A percentile compares a stretch with the other conserved stretches of the same genome.
Evolutionary conservation across 2,888 invertebrate genomes (phyloP).

Genomic region (Tetragnatha montana): DNA sequence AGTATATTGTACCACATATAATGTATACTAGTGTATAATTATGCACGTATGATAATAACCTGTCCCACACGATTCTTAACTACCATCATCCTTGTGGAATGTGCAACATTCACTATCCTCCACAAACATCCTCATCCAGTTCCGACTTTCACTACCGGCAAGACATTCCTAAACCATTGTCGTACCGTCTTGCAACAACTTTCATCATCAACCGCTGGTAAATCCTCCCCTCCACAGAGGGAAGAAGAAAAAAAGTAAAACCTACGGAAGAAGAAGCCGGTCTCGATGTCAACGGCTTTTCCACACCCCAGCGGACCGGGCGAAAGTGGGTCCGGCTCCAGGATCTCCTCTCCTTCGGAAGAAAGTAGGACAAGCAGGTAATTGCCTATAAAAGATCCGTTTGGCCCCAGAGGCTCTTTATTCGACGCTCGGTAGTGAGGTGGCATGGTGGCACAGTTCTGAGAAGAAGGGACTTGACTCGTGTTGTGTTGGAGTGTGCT

Average conservation of each 20-base stretch:
- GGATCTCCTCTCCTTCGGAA: conserved; percentile 34
- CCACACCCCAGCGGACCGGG: conserved; percentile 19
- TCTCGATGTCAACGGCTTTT: conserved; percentile 6
- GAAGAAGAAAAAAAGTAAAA: conserved; percentile 14
- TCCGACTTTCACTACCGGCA: background rate
- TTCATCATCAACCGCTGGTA: background rate
- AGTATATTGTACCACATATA: too few relatives aligned
- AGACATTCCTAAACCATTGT: too few relatives aligned
- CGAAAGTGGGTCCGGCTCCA: conserved; percentile 65
- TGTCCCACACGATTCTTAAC: too few relatives aligned
- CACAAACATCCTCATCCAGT: background rate
- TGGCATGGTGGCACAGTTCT: conserved; percentile 58
- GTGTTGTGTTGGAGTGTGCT: conserved; percentile 2
- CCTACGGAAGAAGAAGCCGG: background rate
- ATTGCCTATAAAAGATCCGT: conserved; percentile 69
- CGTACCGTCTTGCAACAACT: too few relatives aligned
- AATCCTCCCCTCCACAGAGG: background rate
- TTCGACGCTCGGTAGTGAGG: conserved; percentile 23
- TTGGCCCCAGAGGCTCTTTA: conserved; percentile 65
- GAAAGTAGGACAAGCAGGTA: conserved; percentile 60
- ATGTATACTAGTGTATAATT: too few relatives aligned
- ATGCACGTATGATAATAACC: too few relatives aligned
- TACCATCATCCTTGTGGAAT: too few relatives aligned
- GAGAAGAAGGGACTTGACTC: conserved; percentile 2
- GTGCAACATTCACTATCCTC: background rate